These are phyloP conservation scores for Daboia siamensis DNA, from an alignment of 2,113 vertebrate species.

Conservation along the genomic window DNA sequence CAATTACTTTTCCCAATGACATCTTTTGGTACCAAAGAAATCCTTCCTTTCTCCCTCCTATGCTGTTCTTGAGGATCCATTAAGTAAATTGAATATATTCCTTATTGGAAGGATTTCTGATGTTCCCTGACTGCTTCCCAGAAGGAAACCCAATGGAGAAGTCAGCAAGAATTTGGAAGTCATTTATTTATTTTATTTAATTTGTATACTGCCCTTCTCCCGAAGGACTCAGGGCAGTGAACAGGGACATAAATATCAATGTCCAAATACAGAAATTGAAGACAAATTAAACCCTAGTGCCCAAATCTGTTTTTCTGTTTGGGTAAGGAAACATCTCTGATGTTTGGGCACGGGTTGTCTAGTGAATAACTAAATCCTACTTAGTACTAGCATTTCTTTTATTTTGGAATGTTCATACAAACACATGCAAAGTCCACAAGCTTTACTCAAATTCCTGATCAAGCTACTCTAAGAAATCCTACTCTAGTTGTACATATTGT, in stretches of 20 bases:
- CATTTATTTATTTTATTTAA: too few species aligned
- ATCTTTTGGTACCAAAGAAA: neutral
- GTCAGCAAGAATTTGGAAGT: neutral
- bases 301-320: neutral
- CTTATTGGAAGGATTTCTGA: neutral
- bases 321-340: neutral
- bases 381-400: rapidly evolving
- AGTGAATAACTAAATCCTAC: neutral
- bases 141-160: neutral
- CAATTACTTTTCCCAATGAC: neutral
- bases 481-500: neutral
- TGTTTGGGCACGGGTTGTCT: too few species aligned
- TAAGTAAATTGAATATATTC: too few species aligned
- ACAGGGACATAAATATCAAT: too few species aligned
- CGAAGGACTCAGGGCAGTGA: too few species aligned
- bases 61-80: too few species aligned
- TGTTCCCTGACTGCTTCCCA: neutral
- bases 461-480: neutral
- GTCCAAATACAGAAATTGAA: too few species aligned
- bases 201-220: too few species aligned
- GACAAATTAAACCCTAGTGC: too few species aligned
- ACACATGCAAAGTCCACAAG: neutral
- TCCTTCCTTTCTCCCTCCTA: too few species aligned
- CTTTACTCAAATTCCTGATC: neutral
- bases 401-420: neutral